Base-by-base conservation (phyloP, 2,888 invertebrate genomes). In the Tetranychus piercei region DNA sequence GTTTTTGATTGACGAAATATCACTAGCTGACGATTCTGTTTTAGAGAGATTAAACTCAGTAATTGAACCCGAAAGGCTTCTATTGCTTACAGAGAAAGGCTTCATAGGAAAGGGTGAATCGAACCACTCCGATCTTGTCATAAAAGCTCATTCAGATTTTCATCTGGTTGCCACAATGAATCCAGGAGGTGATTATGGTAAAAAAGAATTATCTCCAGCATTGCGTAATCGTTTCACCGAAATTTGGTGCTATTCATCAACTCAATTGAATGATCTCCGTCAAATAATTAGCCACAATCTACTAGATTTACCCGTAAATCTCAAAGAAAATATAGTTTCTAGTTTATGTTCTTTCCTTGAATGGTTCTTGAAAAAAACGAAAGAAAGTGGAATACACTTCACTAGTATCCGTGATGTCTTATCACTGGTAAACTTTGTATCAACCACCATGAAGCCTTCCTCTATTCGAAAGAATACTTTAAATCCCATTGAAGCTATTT, bases 131-230 rank as follows among this genome's bases (percentile, higher is more conserved):
- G 22, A 71, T 75, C 44, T 64, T 23, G 15, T 75, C 6, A 75
- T 77, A 20, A 64, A 69, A 73, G 90, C 90, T 0, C 80, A 86
- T 75, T 82, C 87, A 7, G 86, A 87, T 11, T 99, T 99, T 81
- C 88, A 91, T 79, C 91, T 99, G 80, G 87, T 97, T 76, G 94
- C 93, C 1, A 99, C 99, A 0, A 99, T 99, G 99, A 99, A 99
- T 85, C 99, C 99, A 8, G 96, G 97, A 15, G 97, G 97, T 1
- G 99, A 99, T 85, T 99, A 92, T 82, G 99, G 99, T 4, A 99
- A 99, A 82, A 99, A 99, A 82, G 99, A 99, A 83, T 85, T 99
- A 11, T 99, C 97, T 0, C 96, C 96, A 0, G 97, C 99, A 0
- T 84, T 99, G 73, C 86, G 99, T 73, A 99, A 99, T 85, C 88